phyloP scores from a whole-genome alignment of 2,113 vertebrate species.

The Corythaixoides concolor region DNA sequence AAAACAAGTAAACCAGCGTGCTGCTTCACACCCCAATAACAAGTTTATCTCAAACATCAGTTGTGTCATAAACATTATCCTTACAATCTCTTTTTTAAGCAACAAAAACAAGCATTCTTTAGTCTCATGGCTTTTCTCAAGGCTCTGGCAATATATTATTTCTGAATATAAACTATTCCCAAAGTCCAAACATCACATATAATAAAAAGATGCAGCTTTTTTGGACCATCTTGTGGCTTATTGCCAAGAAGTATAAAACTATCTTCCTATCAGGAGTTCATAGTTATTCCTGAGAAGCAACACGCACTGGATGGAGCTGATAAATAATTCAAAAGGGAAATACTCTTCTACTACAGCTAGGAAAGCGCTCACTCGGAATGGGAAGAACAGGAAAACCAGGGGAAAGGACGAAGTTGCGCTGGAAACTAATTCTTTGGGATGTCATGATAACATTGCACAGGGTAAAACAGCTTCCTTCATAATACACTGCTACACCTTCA shows the following conservation, averaged over 20 bases:
- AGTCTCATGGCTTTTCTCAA: background rate
- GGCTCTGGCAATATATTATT: background rate
- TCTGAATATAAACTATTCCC: background rate
- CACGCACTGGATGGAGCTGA: background rate
- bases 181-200: background rate
- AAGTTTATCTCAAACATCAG: background rate
- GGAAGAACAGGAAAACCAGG: background rate
- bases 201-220: background rate
- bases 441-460: background rate
- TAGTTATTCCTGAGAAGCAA: constrained; percentile 26
- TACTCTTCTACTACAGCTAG: constrained; percentile 30
- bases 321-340: constrained; percentile 47
- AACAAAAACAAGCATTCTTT: background rate
- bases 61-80: background rate
- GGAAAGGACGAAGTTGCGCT: background rate
- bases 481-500: background rate
- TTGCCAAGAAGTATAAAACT: constrained; percentile 8
- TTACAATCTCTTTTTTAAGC: background rate
- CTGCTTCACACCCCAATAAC: constrained; percentile 3
- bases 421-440: background rate
- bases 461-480: background rate
- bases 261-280: background rate
- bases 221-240: background rate
- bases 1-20: background rate
- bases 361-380: background rate